Evolutionary conservation across 2,888 invertebrate species (phyloP).

Genomic region (Aphelenchoides bicaudatus): DNA sequence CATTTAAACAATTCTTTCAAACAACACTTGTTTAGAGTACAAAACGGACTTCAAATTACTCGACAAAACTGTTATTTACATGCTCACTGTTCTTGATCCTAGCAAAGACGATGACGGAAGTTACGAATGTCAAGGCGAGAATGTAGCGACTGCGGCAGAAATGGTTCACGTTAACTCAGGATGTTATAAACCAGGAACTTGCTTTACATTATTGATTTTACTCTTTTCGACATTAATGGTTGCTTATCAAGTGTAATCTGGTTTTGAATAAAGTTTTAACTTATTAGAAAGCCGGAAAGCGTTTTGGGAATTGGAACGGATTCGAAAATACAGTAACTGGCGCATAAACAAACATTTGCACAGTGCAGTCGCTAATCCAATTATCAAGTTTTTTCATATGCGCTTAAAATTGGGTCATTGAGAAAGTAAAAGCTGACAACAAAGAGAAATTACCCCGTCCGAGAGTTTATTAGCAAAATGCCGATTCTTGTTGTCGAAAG

Average conservation of each 20-base stretch:
- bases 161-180: slow-evolving; percentile 51
- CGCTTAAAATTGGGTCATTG: no score
- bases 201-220: background rate
- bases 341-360: background rate
- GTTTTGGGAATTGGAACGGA: background rate
- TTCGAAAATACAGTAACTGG: background rate
- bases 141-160: slow-evolving; percentile 46
- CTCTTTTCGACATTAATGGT: background rate
- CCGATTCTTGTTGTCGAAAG: no score
- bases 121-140: slow-evolving; percentile 49
- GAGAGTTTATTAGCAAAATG: no score
- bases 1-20: background rate
- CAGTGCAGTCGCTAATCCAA: background rate
- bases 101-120: slow-evolving; percentile 48
- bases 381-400: background rate
- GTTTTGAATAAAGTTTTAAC: background rate
- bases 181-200: slow-evolving; percentile 4
- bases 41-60: slow-evolving; percentile 17
- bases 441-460: no score
- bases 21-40: slow-evolving; percentile 33
- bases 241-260: no score
- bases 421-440: no score
- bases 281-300: background rate
- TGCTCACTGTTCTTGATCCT: slow-evolving; percentile 28
- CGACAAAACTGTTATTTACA: slow-evolving; percentile 28